These are phyloP conservation scores for Cantharis nigra DNA, from an alignment of 2,888 invertebrate species.

Conservation along the genomic window DNA sequence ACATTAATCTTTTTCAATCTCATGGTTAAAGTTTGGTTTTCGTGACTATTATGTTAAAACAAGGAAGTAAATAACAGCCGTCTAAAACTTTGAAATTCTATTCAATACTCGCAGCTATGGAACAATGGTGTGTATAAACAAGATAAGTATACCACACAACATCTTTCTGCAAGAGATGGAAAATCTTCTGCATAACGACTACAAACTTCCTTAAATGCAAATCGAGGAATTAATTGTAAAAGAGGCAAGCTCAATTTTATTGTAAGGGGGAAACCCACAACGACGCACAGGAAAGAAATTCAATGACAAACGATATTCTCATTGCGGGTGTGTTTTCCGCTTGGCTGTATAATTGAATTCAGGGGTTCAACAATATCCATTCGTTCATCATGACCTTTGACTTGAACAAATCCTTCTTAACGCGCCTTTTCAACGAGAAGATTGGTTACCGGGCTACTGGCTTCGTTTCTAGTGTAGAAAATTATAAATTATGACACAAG, in stretches of 20 bases:
- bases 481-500: neutral
- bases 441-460: conserved; percentile 2
- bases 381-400: conserved; percentile 12
- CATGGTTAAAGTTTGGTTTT: neutral
- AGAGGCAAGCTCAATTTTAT: conserved; percentile 2
- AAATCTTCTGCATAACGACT: conserved; percentile 1
- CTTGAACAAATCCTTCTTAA: conserved; percentile 14
- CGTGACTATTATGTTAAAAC: conserved; percentile 7
- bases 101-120: conserved; percentile 16
- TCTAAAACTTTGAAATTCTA: conserved; percentile 25
- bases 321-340: conserved; percentile 18
- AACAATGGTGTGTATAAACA: conserved; percentile 24
- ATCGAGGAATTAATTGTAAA: conserved; percentile 12
- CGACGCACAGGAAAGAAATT: neutral
- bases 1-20: conserved; percentile 18
- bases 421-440: conserved; percentile 13
- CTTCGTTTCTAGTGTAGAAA: neutral
- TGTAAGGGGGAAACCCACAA: conserved; percentile 3
- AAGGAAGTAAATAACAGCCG: conserved; percentile 23
- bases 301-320: conserved; percentile 17
- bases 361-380: conserved; percentile 15
- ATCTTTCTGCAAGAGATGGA: neutral
- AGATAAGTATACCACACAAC: conserved; percentile 19
- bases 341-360: conserved; percentile 18
- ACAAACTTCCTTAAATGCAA: conserved; percentile 4